Conservation (phyloP, 2,797 vertebrate species). For the Lepilemur septentrionalis region DNA sequence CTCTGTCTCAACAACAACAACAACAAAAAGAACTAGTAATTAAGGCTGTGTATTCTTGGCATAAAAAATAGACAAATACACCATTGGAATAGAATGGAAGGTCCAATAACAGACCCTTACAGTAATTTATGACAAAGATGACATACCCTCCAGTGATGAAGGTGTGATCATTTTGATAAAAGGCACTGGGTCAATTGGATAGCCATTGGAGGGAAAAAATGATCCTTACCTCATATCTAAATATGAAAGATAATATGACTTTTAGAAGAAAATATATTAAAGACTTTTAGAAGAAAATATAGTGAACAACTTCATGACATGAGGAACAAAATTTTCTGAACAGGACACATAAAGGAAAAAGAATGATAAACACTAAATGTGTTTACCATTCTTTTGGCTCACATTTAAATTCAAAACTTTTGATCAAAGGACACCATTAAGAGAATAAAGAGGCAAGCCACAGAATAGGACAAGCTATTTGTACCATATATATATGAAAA, state of each 20-base stretch:
- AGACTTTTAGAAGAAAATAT: not conserved
- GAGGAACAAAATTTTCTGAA: not conserved
- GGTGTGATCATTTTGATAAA: not conserved
- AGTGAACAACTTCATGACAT: not conserved
- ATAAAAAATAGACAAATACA: not conserved
- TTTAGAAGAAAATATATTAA: conserved; percentile 1
- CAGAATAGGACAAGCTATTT: not conserved
- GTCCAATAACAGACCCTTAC: not conserved
- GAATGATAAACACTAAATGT: not conserved
- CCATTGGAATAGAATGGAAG: not conserved
- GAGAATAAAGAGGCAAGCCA: not conserved
- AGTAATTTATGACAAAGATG: not conserved
- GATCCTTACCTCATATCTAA: not conserved
- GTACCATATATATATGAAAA: not conserved
- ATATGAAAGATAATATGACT: not conserved
- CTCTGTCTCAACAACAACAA: too few species aligned
- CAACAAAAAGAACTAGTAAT: too few species aligned
- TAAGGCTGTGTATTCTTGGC: not conserved
- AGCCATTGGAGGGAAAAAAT: not conserved
- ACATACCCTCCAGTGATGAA: not conserved
- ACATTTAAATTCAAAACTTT: conserved; percentile 1
- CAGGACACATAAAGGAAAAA: not conserved
- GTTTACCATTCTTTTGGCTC: too few species aligned
- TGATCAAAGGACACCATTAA: not conserved
- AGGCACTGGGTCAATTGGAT: not conserved